Conservation (phyloP, 2,113 vertebrate species). For the Catharus fuscescens region DNA sequence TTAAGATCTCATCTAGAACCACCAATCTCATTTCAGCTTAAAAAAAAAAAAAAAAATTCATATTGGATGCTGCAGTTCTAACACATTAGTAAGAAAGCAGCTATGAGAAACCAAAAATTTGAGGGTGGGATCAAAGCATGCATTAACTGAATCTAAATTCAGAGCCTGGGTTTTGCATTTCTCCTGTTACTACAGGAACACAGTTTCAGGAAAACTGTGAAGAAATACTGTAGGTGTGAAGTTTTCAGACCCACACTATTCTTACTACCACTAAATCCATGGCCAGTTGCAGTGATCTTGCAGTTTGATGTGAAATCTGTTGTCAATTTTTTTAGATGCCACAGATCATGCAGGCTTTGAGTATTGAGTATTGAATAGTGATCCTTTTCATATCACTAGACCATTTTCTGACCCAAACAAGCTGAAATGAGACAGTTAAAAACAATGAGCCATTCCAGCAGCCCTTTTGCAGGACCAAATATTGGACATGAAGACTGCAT, state of each 20-base stretch:
- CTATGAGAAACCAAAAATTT: background rate
- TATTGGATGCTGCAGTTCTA: background rate
- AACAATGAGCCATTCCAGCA: background rate
- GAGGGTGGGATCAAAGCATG: background rate
- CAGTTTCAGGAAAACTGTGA: background rate
- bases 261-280: background rate
- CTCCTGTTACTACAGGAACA: background rate
- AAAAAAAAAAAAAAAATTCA: background rate
- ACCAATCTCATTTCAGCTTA: conserved; percentile 1
- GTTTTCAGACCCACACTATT: background rate
- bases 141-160: background rate
- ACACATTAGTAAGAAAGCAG: background rate
- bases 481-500: background rate
- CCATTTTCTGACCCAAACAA: background rate
- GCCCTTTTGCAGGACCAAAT: background rate
- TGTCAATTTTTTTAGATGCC: background rate
- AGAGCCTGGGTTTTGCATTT: background rate
- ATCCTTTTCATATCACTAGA: background rate
- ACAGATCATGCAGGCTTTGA: background rate
- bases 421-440: background rate
- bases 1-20: conserved; percentile 25
- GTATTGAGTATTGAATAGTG: background rate
- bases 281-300: background rate
- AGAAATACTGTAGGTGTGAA: background rate
- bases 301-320: background rate